Evolutionary conservation across 2,888 invertebrate genomes (phyloP).

Genomic region (Cyclophora albipunctata): DNA sequence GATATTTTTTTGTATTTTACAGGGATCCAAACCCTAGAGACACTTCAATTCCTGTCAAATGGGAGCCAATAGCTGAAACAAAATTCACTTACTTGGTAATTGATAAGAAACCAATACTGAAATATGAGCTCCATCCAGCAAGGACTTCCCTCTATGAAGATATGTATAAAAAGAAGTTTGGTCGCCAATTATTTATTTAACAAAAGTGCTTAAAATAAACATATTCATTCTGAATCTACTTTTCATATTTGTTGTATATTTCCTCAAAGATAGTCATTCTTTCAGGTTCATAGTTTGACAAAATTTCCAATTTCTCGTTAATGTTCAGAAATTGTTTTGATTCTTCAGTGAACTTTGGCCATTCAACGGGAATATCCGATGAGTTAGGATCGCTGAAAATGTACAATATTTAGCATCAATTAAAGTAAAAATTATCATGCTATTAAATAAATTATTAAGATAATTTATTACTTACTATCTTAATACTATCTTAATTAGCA

Average conservation of each 20-base stretch:
- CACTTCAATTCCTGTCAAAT: conserved; percentile 39
- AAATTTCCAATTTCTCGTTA: conserved; percentile 20
- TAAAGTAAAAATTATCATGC: too few species aligned
- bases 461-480: too few species aligned
- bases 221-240: conserved; percentile 3
- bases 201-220: background rate
- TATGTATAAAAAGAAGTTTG: conserved; percentile 32
- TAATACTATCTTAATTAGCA: too few species aligned
- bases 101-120: conserved; percentile 45
- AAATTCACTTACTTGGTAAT: conserved; percentile 43
- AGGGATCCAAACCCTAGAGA: conserved; percentile 56
- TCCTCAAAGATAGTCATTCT: conserved; percentile 35
- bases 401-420: too few species aligned
- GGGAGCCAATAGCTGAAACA: conserved; percentile 45
- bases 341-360: conserved; percentile 26
- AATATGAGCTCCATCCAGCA: conserved; percentile 40
- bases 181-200: background rate
- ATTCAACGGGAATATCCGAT: conserved; percentile 18
- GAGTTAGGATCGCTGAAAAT: conserved; percentile 34
- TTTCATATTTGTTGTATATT: conserved; percentile 32
- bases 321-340: conserved; percentile 26
- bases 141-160: conserved; percentile 49
- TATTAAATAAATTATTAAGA: too few species aligned
- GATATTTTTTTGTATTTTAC: conserved; percentile 15
- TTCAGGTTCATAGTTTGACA: conserved; percentile 28